Base-by-base conservation (phyloP, 2,888 invertebrate species). In the Gymnoscelis rufifasciata region DNA sequence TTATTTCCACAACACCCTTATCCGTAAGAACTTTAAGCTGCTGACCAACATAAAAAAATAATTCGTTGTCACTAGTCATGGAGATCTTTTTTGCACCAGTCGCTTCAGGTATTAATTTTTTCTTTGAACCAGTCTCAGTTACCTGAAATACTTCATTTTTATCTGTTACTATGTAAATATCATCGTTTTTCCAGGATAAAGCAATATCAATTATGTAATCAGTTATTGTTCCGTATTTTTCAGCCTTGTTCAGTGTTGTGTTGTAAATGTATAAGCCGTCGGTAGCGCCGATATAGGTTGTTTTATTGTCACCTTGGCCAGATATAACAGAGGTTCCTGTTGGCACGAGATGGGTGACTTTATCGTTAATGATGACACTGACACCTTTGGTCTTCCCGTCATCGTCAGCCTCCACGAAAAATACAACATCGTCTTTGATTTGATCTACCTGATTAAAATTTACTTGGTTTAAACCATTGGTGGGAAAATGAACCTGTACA, bases 121-220 rank as follows among this genome's bases (percentile, higher is more conserved):
- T 80, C 12, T 64, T 68, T 0, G 60, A 71, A 1, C 82, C 83
- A 3, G 66, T 58, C 7, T 78, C 69, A 3, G 71, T 70, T 0
- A 83, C 75, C 59, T 75, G 78, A 54, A 68, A 82, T 0, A 84
- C 36, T 15, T 68, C 57, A 10, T 74, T 59, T 13, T 74, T 64
- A 19, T 71, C 69, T 4, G 76, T 78, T 1, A 86, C 33, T 11
- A 74, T 69, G 52, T 78, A 86, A 1, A 84, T 59, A 0, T 43
- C 13, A 27, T 76, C 75, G 12, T 64, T 62, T 1, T 60, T 60
- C 30, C 76, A 77, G 0, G 50, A 59, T 57, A 71, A 71, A 7
- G 65, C 74, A 3, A 81, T 65, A 4, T 58, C 56, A 1, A 77
- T 70, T 1, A 78, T 57, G 23, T 57, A 70, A 13, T 81, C 79